These are phyloP conservation scores for Hermodice carunculata DNA, from an alignment of 2,888 invertebrate genomes.

Conservation along the genomic window DNA sequence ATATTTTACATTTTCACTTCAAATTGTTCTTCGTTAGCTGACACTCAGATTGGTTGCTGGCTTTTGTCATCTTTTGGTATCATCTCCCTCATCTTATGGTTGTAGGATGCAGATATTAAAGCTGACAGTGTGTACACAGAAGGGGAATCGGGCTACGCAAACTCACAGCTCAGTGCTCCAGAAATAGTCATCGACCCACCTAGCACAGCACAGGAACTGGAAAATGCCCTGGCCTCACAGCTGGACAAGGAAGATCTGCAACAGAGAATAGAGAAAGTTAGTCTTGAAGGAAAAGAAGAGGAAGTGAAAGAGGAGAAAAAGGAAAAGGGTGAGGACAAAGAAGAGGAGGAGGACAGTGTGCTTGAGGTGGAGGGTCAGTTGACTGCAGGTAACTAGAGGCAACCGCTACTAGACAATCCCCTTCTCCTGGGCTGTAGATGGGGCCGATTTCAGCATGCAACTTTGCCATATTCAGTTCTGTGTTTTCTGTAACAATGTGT, in stretches of 20 bases:
- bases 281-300: background rate
- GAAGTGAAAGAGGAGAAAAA: background rate
- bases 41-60: background rate
- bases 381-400: too few species aligned
- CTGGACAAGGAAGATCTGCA: conserved; percentile 1
- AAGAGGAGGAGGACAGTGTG: background rate
- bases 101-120: conserved; percentile 4
- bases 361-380: too few species aligned
- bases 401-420: too few species aligned
- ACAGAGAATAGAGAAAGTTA: background rate
- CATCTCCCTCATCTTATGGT: background rate
- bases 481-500: too few species aligned
- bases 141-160: conserved; percentile 39
- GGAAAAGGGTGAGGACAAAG: background rate
- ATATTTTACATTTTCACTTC: too few species aligned
- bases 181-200: conserved; percentile 57
- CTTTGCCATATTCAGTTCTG: too few species aligned
- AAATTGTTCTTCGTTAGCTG: too few species aligned
- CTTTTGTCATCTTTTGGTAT: background rate
- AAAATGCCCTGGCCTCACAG: background rate
- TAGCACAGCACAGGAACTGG: conserved; percentile 18
- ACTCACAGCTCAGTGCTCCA: conserved; percentile 33
- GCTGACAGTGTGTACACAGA: conserved; percentile 34
- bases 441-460: too few species aligned
- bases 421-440: too few species aligned